phyloP scores from a whole-genome alignment of 2,888 invertebrate genomes.

The Lithophane leautieri region DNA sequence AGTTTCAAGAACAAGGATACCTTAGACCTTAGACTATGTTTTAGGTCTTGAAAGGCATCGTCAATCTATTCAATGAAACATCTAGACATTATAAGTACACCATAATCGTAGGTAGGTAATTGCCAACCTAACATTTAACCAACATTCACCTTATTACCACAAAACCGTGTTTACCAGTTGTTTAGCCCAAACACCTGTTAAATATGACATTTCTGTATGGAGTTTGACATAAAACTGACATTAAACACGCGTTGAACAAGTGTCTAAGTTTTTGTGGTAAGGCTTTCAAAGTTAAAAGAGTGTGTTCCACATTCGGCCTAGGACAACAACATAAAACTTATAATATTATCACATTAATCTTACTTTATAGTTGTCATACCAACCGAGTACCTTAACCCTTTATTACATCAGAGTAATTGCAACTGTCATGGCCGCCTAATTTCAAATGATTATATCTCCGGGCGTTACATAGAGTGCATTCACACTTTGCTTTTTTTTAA shows the following conservation, averaged over 20 bases:
- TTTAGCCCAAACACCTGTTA: too few species aligned
- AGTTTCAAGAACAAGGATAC: neutral
- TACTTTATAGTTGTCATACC: constrained; percentile 26
- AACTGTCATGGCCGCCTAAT: constrained; percentile 52
- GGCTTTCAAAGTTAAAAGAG: neutral
- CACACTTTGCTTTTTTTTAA: constrained; percentile 2
- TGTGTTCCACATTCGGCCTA: constrained; percentile 13
- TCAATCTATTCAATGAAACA: neutral
- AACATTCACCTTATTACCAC: too few species aligned
- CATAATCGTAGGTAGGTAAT: too few species aligned
- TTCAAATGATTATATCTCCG: constrained; percentile 57
- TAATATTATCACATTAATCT: constrained; percentile 14
- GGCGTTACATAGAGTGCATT: constrained; percentile 5
- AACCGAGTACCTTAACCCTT: constrained; percentile 19
- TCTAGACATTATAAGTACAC: neutral
- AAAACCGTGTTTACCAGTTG: too few species aligned
- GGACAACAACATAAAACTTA: constrained; percentile 15
- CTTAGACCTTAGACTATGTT: neutral
- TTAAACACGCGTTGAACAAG: too few species aligned
- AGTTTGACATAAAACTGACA: too few species aligned
- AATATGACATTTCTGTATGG: too few species aligned
- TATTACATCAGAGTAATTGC: constrained; percentile 39
- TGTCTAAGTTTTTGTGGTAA: too few species aligned
- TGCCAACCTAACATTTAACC: neutral
- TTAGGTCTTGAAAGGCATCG: neutral